Base-by-base conservation (phyloP, 2,888 invertebrate genomes). In the Amphipyra berbera region DNA sequence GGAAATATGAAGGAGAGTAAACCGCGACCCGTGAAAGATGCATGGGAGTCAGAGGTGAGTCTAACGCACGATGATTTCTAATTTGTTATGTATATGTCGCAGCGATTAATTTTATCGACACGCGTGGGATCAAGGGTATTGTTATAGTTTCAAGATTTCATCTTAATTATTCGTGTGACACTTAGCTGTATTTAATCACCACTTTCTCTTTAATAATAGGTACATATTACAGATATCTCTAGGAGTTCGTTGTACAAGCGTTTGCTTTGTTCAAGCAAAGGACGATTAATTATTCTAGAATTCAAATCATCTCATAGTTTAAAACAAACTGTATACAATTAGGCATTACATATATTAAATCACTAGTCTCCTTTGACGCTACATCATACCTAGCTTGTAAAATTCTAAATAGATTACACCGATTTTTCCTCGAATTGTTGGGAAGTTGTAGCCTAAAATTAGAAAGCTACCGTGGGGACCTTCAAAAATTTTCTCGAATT, bases 31-130 rank as follows among this genome's bases (percentile, higher is more conserved):
- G 88, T 83, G 74, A 94, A 94, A 87, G 89, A 94, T 79, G 85
- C 90, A 72, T 95, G 95, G 95, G 93, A 95, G 86, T 91, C 95
- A 10, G 94, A 95, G 91, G 95, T 95, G 85, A 92, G 91, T 93
- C 21, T 21, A 83, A 89, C 88, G 74, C 67, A 61, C 60, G 54
- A 56, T 65, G 73, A 71, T 84, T 83, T 83, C 80, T 83, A 82
- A 76, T 81, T 77, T 85, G 73, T 69, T 49, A 79, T 80, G 81
- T 73, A 83, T 81, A 75, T 85, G 69, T 78, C 84, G 81, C 81
- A 53, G 64, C 64, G 55, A 65, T 54, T 64, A 50, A 73, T 77
- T 68, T 73, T 57, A 73, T 71, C 71, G 73, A 72, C 76, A 73
- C 63, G 73, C 71, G 78, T 83, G 82, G 83, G 85, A 86, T 81